A percentile compares a stretch with the other conserved stretches of the same genome.
Conservation (phyloP, 2,113 vertebrate genomes). For the Zootoca vivipara region DNA sequence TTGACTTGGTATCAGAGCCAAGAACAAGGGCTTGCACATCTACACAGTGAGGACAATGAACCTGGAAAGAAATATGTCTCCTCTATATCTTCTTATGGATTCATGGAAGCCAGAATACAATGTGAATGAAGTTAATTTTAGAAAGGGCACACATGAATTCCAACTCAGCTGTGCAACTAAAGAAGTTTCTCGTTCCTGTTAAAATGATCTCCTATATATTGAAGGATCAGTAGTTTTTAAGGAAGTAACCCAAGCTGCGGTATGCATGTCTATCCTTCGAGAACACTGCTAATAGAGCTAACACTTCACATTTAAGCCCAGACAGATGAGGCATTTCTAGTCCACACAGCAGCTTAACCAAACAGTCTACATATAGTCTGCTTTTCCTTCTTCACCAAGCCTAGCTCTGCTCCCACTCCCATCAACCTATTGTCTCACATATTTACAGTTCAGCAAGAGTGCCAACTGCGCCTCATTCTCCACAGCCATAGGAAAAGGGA, state of each 20-base stretch:
- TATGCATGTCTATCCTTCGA: background rate
- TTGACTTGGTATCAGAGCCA: background rate
- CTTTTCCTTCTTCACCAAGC: conserved; percentile 30
- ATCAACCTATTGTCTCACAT: conserved; percentile 47
- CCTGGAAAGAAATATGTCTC: background rate
- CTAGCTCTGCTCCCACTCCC: conserved; percentile 23
- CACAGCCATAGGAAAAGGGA: background rate
- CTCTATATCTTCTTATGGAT: accelerated
- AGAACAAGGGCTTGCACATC: background rate
- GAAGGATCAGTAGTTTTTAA: background rate
- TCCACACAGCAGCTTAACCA: background rate
- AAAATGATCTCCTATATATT: background rate
- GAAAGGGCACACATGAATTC: background rate
- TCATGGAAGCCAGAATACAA: accelerated
- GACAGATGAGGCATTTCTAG: background rate
- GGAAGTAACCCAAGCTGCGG: background rate
- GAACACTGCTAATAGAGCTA: background rate
- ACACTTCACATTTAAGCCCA: background rate
- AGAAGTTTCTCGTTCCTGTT: background rate
- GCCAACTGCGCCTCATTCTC: conserved; percentile 63
- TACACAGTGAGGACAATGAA: background rate
- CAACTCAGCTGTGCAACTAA: background rate
- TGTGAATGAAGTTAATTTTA: background rate
- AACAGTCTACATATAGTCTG: background rate
- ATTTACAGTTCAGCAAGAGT: conserved; percentile 73